These are phyloP conservation scores for Opisthograptis luteolata DNA, from an alignment of 2,888 invertebrate species.

Conservation along the genomic window DNA sequence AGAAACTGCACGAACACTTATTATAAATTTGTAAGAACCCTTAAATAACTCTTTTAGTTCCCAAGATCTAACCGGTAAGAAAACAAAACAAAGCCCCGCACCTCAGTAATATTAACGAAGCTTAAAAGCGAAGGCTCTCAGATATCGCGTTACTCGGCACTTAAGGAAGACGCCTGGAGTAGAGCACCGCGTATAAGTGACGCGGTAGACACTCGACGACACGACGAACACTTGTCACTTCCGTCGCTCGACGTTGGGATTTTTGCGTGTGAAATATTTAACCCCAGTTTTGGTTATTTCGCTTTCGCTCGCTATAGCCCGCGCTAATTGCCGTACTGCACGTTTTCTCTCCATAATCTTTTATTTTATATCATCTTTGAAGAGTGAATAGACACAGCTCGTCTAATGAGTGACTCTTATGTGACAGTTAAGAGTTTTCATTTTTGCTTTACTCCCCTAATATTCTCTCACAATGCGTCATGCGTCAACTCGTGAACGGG, in stretches of 20 bases:
- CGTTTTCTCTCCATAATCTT: not conserved
- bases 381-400: too few species aligned
- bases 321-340: not conserved
- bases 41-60: slow-evolving; percentile 17
- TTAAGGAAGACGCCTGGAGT: slow-evolving; percentile 44
- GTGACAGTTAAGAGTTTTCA: too few species aligned
- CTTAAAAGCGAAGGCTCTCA: slow-evolving; percentile 38
- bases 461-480: too few species aligned
- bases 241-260: slow-evolving; percentile 8
- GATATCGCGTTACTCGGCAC: slow-evolving; percentile 42
- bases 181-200: slow-evolving; percentile 30
- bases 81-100: slow-evolving; percentile 30
- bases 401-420: too few species aligned
- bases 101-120: slow-evolving; percentile 39
- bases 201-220: slow-evolving; percentile 23
- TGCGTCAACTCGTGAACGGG: too few species aligned
- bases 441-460: too few species aligned
- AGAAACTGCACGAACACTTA: too few species aligned
- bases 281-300: slow-evolving; percentile 3
- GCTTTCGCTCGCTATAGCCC: not conserved
- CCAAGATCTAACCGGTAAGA: slow-evolving; percentile 2
- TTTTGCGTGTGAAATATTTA: slow-evolving; percentile 25
- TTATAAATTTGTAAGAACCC: too few species aligned
- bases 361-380: too few species aligned
- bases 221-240: slow-evolving; percentile 28